Conservation (phyloP, 1,140 invertebrate species). For the Anoplolepis gracilipes region DNA sequence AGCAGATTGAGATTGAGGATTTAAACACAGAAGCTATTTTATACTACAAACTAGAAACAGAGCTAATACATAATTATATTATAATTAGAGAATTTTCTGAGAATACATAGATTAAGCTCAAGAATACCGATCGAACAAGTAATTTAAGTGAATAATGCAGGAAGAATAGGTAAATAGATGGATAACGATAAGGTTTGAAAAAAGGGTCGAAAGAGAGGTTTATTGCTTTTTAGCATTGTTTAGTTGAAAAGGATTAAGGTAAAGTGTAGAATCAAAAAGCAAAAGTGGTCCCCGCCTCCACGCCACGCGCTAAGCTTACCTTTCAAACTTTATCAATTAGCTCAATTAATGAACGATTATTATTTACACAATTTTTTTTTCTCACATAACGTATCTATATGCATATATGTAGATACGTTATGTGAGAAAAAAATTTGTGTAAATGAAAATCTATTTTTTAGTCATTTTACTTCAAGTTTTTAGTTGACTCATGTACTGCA, state of each 20-base stretch:
- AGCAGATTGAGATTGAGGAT: background rate
- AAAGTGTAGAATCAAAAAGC: conserved; percentile 58
- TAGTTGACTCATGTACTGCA: background rate
- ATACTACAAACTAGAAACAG: conserved; percentile 13
- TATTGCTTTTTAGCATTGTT: conserved; percentile 38
- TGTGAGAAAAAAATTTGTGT: background rate
- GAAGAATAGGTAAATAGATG: background rate
- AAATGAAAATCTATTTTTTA: background rate
- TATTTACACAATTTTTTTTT: too few relatives aligned
- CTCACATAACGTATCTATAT: too few relatives aligned
- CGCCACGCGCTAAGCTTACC: conserved; percentile 76
- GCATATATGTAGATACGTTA: background rate
- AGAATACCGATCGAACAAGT: conserved; percentile 22
- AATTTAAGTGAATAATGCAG: background rate
- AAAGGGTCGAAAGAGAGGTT: conserved; percentile 38
- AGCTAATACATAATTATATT: background rate
- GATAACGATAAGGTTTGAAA: conserved; percentile 23
- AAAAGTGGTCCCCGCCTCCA: conserved; percentile 82
- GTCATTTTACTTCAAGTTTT: conserved; percentile 1
- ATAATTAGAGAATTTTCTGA: too few relatives aligned
- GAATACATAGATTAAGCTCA: conserved; percentile 4
- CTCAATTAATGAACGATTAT: conserved; percentile 68
- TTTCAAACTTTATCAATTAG: conserved; percentile 56
- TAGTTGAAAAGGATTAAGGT: conserved; percentile 30
- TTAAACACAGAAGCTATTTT: background rate